Evolutionary conservation across 1,140 invertebrate species (phyloP).

Genomic region (Euura lappo): DNA sequence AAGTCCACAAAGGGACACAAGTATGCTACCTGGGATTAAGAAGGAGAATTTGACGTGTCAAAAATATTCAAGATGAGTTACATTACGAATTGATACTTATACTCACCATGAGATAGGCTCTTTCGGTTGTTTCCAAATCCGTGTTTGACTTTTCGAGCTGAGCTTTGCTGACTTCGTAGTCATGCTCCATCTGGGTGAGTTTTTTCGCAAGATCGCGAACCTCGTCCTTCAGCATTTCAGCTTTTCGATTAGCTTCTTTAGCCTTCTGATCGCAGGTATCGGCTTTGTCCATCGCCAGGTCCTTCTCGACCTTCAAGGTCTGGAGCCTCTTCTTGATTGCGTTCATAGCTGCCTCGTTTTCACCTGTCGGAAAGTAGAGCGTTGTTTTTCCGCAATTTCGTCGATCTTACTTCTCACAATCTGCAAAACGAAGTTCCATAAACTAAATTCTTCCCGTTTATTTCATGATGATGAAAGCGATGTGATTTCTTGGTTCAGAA

Average conservation of each 20-base stretch:
- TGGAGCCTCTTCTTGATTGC: slow-evolving; percentile 85
- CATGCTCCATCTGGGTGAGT: slow-evolving; percentile 69
- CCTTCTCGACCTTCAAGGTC: slow-evolving; percentile 80
- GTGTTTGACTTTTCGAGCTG: slow-evolving; percentile 65
- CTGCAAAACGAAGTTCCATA: too few relatives aligned
- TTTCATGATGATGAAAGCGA: too few relatives aligned
- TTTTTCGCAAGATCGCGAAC: slow-evolving; percentile 73
- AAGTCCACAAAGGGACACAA: too few relatives aligned
- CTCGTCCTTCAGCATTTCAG: slow-evolving; percentile 73
- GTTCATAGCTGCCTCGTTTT: slow-evolving; percentile 67
- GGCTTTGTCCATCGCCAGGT: slow-evolving; percentile 75
- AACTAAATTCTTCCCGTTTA: too few relatives aligned
- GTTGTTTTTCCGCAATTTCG: neutral
- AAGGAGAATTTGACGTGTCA: neutral
- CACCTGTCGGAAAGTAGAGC: neutral
- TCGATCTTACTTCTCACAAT: too few relatives aligned
- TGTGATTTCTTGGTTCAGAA: too few relatives aligned
- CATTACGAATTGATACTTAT: neutral
- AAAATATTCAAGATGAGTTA: too few relatives aligned
- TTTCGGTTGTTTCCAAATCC: slow-evolving; percentile 72
- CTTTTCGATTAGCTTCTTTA: slow-evolving; percentile 69
- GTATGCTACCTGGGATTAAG: too few relatives aligned
- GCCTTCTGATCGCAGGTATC: slow-evolving; percentile 75
- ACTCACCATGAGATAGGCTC: slow-evolving; percentile 66
- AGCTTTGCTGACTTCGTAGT: slow-evolving; percentile 69